Evolutionary conservation across 2,113 vertebrate genomes (phyloP).

Genomic region (Corydoras maculifer): DNA sequence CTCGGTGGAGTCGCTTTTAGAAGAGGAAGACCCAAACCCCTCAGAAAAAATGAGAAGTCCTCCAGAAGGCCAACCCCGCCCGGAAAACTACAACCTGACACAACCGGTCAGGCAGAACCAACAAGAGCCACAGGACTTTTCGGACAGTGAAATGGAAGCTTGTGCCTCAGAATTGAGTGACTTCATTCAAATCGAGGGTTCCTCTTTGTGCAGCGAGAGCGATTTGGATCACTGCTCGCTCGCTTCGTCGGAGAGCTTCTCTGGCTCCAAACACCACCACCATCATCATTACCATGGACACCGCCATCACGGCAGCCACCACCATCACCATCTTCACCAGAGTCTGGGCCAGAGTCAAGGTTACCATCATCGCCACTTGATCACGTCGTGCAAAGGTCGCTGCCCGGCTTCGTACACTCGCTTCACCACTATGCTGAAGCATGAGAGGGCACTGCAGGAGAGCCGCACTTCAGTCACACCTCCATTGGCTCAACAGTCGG

Average conservation of each 20-base stretch:
- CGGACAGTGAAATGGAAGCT: constrained; percentile 89
- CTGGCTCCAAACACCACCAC: constrained; percentile 69
- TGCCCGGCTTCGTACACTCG: constrained; percentile 93
- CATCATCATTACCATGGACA: constrained; percentile 75
- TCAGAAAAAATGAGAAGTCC: constrained; percentile 63
- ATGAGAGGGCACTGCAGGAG: constrained; percentile 86
- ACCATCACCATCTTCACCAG: constrained; percentile 76
- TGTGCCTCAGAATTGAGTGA: constrained; percentile 71
- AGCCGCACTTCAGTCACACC: constrained; percentile 56
- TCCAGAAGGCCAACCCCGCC: constrained; percentile 58
- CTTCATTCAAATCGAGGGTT: constrained; percentile 76
- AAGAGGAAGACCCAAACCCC: constrained; percentile 63
- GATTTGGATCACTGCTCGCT: constrained; percentile 95
- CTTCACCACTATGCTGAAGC: constrained; percentile 92
- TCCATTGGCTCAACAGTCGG: constrained; percentile 69
- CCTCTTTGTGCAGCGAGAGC: constrained; percentile 95
- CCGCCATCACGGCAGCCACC: constrained; percentile 67
- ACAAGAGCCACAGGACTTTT: constrained; percentile 79
- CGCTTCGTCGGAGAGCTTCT: constrained; percentile 86
- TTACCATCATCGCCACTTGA: constrained; percentile 86
- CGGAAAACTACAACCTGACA: constrained; percentile 39
- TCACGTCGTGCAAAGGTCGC: constrained; percentile 90
- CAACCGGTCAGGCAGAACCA: constrained; percentile 65
- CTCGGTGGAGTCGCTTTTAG: constrained; percentile 77
- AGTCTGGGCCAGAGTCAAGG: constrained; percentile 64